These are phyloP conservation scores for Channa maculata DNA, from an alignment of 2,113 vertebrate genomes.

Conservation along the genomic window DNA sequence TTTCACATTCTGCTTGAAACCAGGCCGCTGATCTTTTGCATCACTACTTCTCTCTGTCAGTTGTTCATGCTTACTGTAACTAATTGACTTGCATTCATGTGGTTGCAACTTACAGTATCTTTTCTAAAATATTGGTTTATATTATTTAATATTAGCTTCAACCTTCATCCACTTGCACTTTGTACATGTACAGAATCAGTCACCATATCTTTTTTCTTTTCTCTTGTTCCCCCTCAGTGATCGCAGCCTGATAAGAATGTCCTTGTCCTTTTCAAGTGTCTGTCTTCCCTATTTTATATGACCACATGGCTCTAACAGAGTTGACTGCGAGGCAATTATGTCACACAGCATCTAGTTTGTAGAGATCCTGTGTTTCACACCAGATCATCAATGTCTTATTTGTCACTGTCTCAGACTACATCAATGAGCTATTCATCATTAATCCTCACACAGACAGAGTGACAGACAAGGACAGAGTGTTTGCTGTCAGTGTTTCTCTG, in stretches of 20 bases:
- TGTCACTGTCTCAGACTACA: slow-evolving; percentile 56
- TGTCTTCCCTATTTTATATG: slow-evolving; percentile 36
- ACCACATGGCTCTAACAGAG: slow-evolving; percentile 35
- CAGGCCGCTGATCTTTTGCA: slow-evolving; percentile 25
- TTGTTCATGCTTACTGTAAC: neutral
- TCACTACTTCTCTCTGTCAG: slow-evolving; percentile 2
- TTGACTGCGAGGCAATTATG: slow-evolving; percentile 46
- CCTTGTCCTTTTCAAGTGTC: slow-evolving; percentile 47
- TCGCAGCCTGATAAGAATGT: slow-evolving; percentile 30
- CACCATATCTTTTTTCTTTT: neutral
- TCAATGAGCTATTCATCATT: slow-evolving; percentile 68
- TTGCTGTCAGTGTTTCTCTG: slow-evolving; percentile 16
- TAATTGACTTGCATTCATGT: neutral
- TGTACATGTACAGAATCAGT: neutral
- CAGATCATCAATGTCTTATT: slow-evolving; percentile 71
- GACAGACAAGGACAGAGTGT: slow-evolving; percentile 50
- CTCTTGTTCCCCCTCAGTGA: neutral
- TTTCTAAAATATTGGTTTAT: neutral
- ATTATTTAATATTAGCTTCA: neutral
- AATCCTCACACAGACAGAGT: slow-evolving; percentile 22
- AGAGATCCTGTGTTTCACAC: slow-evolving; percentile 28
- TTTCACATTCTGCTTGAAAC: slow-evolving; percentile 53
- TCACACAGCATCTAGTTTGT: slow-evolving; percentile 54
- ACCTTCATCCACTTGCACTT: neutral
- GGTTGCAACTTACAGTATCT: neutral